phyloP scores from a whole-genome alignment of 2,113 vertebrate genomes.

The Callorhinus ursinus region DNA sequence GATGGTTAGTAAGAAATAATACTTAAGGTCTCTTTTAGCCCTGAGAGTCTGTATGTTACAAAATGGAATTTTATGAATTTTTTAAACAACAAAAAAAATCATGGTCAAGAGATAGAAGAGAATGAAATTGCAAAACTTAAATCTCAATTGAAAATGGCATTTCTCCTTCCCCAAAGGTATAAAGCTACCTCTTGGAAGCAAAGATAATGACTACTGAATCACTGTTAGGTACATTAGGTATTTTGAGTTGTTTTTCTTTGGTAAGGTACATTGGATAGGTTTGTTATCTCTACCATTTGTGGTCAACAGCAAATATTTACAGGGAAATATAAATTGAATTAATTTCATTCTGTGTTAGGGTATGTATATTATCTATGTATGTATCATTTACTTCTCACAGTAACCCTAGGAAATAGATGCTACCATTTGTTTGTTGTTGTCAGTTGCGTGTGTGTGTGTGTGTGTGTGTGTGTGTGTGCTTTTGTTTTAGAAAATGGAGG shows the following conservation, averaged over 20 bases:
- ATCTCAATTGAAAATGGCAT: background rate
- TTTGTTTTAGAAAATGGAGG: background rate
- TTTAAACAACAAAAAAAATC: background rate
- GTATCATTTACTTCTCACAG: background rate
- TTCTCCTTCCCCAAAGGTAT: background rate
- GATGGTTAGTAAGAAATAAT: background rate
- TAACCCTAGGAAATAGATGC: background rate
- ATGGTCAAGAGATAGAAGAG: background rate
- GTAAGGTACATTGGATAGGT: background rate
- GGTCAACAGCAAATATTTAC: background rate
- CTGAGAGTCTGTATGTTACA: background rate
- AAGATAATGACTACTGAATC: background rate
- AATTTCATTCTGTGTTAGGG: background rate
- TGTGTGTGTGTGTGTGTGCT: background rate
- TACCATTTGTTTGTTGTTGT: background rate
- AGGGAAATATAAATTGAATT: background rate
- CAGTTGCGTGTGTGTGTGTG: background rate
- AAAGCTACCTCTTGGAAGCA: background rate
- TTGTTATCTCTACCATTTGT: background rate
- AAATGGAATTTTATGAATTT: constrained; percentile 13
- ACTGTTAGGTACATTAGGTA: background rate
- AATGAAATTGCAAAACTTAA: background rate
- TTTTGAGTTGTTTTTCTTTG: background rate
- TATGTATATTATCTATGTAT: background rate
- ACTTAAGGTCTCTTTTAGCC: background rate